Evolutionary conservation across 2,888 invertebrate genomes (phyloP), one percentile per base, ranked within the genome.

Genomic region (Amphipoea oculea): DNA sequence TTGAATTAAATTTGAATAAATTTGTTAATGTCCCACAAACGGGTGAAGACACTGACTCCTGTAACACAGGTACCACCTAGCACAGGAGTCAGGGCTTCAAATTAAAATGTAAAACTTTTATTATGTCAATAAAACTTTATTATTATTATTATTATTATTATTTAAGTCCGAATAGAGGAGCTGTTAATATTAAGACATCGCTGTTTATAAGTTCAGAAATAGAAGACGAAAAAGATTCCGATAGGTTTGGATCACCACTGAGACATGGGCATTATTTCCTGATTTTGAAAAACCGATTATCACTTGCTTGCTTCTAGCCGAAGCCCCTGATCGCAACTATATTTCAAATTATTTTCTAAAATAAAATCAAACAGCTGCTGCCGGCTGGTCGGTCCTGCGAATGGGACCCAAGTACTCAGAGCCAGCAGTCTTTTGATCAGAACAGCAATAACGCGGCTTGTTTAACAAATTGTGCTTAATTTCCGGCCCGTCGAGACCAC

Each of bases 381-480:
- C 23, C 20, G 57, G 3, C 57, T 20, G 14, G 20, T 2, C 0
- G 11, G 12, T 4, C 29, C 17, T 14, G 2, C 42, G n/a, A 29
- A 20, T 23, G 14, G 54, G 29, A 40, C 11, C 4, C 45, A 0
- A 62, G 45, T 62, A 36, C 70, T 45, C 68, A 14, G 20, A 48
- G 29, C 23, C 29, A 65, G n/a, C 65, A 36, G 48, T 66, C 20
- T 40, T 76, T 60, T 82, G 82, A 36, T 36, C 57, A 54, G 62
- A 14, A 11, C 67, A 42, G 54, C 62, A 72, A 72, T 78, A 57
- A 68, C 67, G 83, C 71, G 62, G 80, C 76, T 79, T 83, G 83
- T 84, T 80, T 75, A 76, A 81, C 83, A 85, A 81, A 83, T 73
- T 85, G 72, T 29, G 67, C 68, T 72, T 68, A 75, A 79, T 68